Evolutionary conservation across 2,113 vertebrate genomes (phyloP).

Genomic region (Colaptes auratus): DNA sequence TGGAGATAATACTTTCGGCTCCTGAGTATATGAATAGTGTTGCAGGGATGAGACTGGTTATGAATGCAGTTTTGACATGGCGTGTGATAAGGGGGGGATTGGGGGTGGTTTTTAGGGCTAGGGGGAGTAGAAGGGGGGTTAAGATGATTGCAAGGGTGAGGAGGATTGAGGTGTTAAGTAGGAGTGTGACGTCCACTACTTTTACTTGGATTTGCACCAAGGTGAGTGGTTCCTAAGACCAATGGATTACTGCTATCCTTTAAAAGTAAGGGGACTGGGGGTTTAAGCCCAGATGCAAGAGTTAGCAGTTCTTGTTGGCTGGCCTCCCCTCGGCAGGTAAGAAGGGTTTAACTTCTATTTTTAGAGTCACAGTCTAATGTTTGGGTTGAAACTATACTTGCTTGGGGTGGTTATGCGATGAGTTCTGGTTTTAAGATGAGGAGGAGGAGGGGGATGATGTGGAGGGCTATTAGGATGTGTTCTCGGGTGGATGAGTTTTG

Average conservation of each 20-base stretch:
- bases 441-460: not conserved
- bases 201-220: not conserved
- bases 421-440: not conserved
- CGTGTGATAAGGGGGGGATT: rapidly evolving
- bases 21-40: rapidly evolving
- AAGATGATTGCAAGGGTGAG: rapidly evolving
- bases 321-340: not conserved
- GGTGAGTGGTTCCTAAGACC: not conserved
- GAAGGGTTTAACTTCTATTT: not conserved
- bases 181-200: rapidly evolving
- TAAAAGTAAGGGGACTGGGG: not conserved
- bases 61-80: rapidly evolving
- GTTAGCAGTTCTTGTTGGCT: not conserved
- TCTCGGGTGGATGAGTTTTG: not conserved
- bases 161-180: rapidly evolving
- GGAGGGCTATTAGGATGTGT: not conserved
- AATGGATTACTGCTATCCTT: not conserved
- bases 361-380: not conserved
- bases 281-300: not conserved
- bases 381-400: not conserved
- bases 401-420: not conserved
- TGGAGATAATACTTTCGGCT: rapidly evolving
- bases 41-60: rapidly evolving
- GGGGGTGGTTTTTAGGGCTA: rapidly evolving
- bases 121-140: rapidly evolving